Base-by-base conservation (phyloP, 2,888 invertebrate species). In the Icerya purchasi region DNA sequence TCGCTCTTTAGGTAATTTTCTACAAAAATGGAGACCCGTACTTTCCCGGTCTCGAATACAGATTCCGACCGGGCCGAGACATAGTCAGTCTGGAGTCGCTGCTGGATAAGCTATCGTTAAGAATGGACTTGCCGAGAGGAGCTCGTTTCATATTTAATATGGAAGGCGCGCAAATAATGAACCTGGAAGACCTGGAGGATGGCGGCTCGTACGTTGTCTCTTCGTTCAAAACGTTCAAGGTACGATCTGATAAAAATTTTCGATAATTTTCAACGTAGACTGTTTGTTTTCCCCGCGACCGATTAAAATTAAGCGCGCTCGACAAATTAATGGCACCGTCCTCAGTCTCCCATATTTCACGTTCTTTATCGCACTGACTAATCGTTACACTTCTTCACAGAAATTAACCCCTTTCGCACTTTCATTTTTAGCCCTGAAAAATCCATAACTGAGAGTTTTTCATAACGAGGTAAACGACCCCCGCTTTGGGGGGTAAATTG, bases 1-100 rank as follows among this genome's bases (percentile, higher is more conserved):
- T n/a, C n/a, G n/a, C n/a, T n/a, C n/a, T n/a, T n/a, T n/a, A 89
- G 57, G 86, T 92, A 61, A 83, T 86, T 1, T 92, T 94, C 73
- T 93, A 86, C 74, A 82, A 88, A 70, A 94, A 93, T 77, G 93
- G 93, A 2, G 92, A 93, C 70, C 86, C 89, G 0, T 88, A 89
- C 70, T 90, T 86, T 69, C 88, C 87, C 19, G 91, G 92, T 0
- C 81, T 90, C 50, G 90, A 89, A 71, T 83, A 86, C 69, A 78
- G 86, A 66, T 89, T 93, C 69, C 86, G 88, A 64, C 88, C 90
- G 0, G 90, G 90, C 1, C 77, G 89, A 62, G 90, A 90, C 69
- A 83, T 93, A 67, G 83, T 83, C 52, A 86, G 84, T 18, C 73
- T 93, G 74, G 90, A 91, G 68, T 83, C 84, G 19, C 74, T 94